These are phyloP conservation scores for Leptinotarsa undecemlineata DNA, from an alignment of 1,140 invertebrate species.

Conservation along the genomic window DNA sequence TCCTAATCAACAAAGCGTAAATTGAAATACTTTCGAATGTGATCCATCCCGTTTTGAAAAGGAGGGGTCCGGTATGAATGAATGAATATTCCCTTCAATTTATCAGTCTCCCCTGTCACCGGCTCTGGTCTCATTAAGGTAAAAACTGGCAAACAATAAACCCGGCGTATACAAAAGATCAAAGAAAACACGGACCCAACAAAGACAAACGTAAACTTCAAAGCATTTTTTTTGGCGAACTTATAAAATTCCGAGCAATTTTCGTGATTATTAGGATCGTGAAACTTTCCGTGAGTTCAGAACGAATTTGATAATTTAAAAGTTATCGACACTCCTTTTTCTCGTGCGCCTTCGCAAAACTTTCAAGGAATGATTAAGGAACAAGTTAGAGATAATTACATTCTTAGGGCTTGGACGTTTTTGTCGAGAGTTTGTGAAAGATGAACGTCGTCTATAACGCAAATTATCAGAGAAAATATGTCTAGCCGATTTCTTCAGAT, in stretches of 20 bases:
- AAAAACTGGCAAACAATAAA: not conserved
- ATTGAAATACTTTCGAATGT: no score
- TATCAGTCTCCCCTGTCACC: not conserved
- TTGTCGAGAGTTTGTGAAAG: not conserved
- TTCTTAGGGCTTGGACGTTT: not conserved
- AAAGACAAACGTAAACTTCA: not conserved
- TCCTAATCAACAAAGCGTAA: no score
- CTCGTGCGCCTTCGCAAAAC: not conserved
- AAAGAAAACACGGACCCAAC: constrained; percentile 1
- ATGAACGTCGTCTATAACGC: not conserved
- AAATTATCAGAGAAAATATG: not conserved
- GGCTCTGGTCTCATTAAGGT: constrained; percentile 7
- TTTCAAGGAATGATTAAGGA: not conserved
- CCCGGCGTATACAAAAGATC: not conserved
- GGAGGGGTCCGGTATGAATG: not conserved
- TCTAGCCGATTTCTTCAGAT: not conserved
- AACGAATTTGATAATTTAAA: constrained; percentile 4
- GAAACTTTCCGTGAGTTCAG: constrained; percentile 1
- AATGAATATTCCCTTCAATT: not conserved
- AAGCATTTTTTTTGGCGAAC: not conserved
- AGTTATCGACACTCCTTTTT: constrained; percentile 8
- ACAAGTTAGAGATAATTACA: not conserved
- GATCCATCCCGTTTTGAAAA: not conserved
- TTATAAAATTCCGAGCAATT: not conserved
- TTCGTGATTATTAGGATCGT: constrained; percentile 5